Percentiles rank a stretch among this genome's conserved stretches.
Conservation (phyloP, 1,140 invertebrate genomes). For the Tenebrio molitor region DNA sequence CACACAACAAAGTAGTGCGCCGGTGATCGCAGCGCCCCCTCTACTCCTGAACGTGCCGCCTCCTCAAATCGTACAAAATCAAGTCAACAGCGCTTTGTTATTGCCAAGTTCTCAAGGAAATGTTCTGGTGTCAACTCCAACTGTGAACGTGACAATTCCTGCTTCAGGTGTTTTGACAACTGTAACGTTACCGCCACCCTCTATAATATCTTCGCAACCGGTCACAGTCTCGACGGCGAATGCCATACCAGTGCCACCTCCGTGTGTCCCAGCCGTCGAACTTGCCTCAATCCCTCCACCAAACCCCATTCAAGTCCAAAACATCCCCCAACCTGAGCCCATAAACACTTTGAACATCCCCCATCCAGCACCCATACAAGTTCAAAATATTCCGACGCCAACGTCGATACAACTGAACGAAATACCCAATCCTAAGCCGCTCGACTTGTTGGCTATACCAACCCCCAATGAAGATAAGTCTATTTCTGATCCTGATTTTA, state of each 20-base stretch:
- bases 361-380: constrained; percentile 68
- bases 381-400: constrained; percentile 70
- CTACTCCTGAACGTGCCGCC: constrained; percentile 66
- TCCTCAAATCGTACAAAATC: constrained; percentile 59
- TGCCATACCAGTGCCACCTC: constrained; percentile 44
- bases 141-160: constrained; percentile 38
- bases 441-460: constrained; percentile 64
- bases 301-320: constrained; percentile 65
- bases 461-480: constrained; percentile 60
- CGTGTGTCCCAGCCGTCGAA: constrained; percentile 56
- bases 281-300: constrained; percentile 64
- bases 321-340: constrained; percentile 64
- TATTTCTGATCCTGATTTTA: constrained; percentile 60
- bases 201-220: constrained; percentile 56
- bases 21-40: constrained; percentile 60
- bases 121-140: constrained; percentile 54
- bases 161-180: constrained; percentile 58
- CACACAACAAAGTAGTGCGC: constrained; percentile 26
- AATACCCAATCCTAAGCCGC: constrained; percentile 65
- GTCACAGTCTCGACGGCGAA: constrained; percentile 39
- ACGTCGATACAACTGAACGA: constrained; percentile 64
- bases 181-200: constrained; percentile 65
- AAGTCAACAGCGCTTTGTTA: constrained; percentile 46
- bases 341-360: constrained; percentile 65
- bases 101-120: constrained; percentile 45